Evolutionary conservation across 2,797 vertebrate species (phyloP).

Genomic region (Lacerta bilineata): DNA sequence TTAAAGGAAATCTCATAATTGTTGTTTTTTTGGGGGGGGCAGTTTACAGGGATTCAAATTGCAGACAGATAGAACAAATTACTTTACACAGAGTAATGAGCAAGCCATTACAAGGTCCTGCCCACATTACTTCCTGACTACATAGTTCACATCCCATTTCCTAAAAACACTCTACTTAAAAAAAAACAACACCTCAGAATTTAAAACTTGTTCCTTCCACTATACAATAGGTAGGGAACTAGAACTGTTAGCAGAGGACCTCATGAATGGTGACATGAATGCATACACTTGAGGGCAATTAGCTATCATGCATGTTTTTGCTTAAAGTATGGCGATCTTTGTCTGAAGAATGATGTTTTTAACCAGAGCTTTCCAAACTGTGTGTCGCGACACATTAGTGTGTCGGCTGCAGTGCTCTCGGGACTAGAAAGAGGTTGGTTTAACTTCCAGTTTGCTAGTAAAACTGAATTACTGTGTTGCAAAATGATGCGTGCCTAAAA

Average conservation of each 20-base stretch:
- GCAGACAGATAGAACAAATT: conserved; percentile 82
- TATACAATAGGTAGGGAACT: conserved; percentile 24
- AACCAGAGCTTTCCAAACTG: not conserved
- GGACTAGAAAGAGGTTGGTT: too few relatives aligned
- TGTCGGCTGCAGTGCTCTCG: too few relatives aligned
- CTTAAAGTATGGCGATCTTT: conserved; percentile 11
- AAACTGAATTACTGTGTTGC: too few relatives aligned
- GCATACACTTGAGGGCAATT: not conserved
- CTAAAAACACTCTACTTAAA: conserved; percentile 73
- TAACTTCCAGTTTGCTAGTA: too few relatives aligned
- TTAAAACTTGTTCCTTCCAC: too few relatives aligned
- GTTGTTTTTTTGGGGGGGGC: conserved; percentile 44
- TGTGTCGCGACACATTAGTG: too few relatives aligned
- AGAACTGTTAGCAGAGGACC: not conserved
- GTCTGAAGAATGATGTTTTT: not conserved
- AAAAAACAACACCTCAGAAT: conserved; percentile 39
- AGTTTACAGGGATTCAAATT: conserved; percentile 77
- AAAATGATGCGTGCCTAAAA: too few relatives aligned
- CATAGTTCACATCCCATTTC: conserved; percentile 74
- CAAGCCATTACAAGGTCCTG: conserved; percentile 77
- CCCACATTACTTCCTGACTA: conserved; percentile 65
- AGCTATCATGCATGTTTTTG: not conserved
- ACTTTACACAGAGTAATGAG: conserved; percentile 78
- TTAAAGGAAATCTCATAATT: conserved; percentile 79
- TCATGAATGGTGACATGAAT: conserved; percentile 30